phyloP scores from a whole-genome alignment of 2,113 vertebrate species.

The Paracanthobrama guichenoti region DNA sequence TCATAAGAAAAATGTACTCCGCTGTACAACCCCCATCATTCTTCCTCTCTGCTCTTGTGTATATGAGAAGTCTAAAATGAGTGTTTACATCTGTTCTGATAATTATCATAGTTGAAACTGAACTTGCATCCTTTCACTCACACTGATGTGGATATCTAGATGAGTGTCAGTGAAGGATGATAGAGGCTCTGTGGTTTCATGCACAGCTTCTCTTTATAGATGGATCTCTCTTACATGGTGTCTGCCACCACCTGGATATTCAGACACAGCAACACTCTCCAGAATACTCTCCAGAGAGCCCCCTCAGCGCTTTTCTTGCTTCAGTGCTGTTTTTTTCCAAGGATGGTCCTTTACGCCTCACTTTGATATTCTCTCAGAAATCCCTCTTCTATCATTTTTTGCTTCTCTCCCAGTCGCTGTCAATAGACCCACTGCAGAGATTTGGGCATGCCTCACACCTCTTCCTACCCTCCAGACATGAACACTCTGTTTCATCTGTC shows the following conservation, averaged over 20 bases:
- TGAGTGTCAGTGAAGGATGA: conserved; percentile 31
- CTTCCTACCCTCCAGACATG: not conserved
- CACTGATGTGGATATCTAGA: conserved; percentile 34
- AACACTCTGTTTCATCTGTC: not conserved
- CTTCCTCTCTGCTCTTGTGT: conserved; percentile 43
- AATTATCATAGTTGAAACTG: conserved; percentile 43
- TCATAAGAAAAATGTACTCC: conserved; percentile 2
- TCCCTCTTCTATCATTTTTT: not conserved
- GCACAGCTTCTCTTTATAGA: conserved; percentile 8
- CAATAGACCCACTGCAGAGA: conserved; percentile 15
- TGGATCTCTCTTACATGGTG: conserved; percentile 30
- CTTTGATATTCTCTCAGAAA: conserved; percentile 21
- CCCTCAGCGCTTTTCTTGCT: conserved; percentile 28
- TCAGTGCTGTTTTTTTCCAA: conserved; percentile 12
- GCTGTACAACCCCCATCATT: conserved; percentile 45
- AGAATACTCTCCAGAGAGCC: conserved; percentile 32
- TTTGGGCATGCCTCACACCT: conserved; percentile 22
- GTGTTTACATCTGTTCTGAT: conserved; percentile 56
- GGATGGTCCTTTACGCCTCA: conserved; percentile 9
- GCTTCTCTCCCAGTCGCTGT: not conserved
- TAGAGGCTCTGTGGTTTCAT: conserved; percentile 6
- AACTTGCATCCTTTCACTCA: conserved; percentile 42
- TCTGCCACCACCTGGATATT: conserved; percentile 25
- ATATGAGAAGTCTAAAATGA: conserved; percentile 48
- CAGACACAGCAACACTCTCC: conserved; percentile 21